Base-by-base conservation (phyloP, 2,888 invertebrate species). In the Spodoptera picta region DNA sequence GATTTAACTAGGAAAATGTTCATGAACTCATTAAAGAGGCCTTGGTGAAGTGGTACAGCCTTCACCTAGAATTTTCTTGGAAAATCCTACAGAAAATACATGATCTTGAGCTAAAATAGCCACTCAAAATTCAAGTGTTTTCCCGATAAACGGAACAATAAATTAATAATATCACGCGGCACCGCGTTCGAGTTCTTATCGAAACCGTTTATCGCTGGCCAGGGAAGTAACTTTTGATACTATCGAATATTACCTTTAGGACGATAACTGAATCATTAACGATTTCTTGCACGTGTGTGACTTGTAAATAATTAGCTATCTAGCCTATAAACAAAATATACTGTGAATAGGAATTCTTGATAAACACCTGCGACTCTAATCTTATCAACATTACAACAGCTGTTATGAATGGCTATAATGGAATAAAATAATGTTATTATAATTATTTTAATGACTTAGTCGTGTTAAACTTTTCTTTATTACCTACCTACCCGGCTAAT, bases 31-130 rank as follows among this genome's bases (percentile, higher is more conserved):
- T 72, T 66, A 44, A 42, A 66, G 44, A 23, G 6, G n/a, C 47
- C 57, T 48, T 61, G 60, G 19, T 41, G 27, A 19, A 48, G 41
- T 61, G 60, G 19, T 41, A 24, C 24, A 48, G 41, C 73, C 73
- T 75, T 73, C 52, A 59, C 71, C 62, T 31, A 60, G 14, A 58
- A 56, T 10, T 2, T 24, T 12, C n/a, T 24, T 44, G 11, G 50
- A 54, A 56, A 52, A 51, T 57, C 23, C 51, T 42, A 56, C n/a
- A 42, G 70, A 63, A 51, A 59, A 2, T 1, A 7, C 14, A 36
- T 74, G 51, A 64, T 73, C 75, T 66, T 73, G 63, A 71, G 41
- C 63, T 56, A 73, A 23, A 19, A 49, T 48, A 52, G 55, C 42
- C 7, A 49, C 23, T 57, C 5, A 3, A 42, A 47, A 48, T 57